phyloP scores from a whole-genome alignment of 2,797 vertebrate genomes.

The Poecilia picta region DNA sequence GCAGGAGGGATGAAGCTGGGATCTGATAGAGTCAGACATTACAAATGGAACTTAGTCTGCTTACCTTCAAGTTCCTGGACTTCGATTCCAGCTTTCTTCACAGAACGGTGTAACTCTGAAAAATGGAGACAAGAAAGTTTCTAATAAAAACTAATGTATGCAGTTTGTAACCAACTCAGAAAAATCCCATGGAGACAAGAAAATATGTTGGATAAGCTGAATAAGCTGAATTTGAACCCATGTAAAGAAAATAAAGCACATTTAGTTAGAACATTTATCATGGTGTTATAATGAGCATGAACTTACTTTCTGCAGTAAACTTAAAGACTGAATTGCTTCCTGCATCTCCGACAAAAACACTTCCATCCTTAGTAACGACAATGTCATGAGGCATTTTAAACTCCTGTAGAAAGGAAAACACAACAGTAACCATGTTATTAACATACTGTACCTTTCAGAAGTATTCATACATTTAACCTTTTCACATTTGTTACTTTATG shows the following conservation, averaged over 20 bases:
- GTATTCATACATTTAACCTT: neutral
- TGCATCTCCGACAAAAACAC: conserved; percentile 88
- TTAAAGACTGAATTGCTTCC: conserved; percentile 87
- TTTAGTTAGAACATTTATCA: neutral
- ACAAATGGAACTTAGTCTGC: neutral
- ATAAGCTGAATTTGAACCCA: neutral
- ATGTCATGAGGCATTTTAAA: conserved; percentile 96
- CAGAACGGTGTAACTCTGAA: conserved; percentile 93
- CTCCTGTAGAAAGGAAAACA: conserved; percentile 74
- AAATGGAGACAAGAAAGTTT: conserved; percentile 21
- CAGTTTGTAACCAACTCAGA: neutral
- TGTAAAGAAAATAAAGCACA: neutral
- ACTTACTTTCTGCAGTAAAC: conserved; percentile 90
- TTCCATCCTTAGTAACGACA: conserved; percentile 83
- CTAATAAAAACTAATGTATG: neutral
- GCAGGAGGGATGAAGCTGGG: neutral
- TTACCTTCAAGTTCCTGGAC: conserved; percentile 91
- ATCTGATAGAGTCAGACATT: neutral
- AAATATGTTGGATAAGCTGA: neutral
- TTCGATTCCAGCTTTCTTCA: conserved; percentile 95
- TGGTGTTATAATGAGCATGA: neutral
- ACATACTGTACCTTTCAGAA: neutral
- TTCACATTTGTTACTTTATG: neutral
- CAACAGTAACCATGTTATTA: neutral
- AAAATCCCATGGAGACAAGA: neutral